Evolutionary conservation across 2,888 invertebrate species (phyloP), one percentile per base, ranked within the genome.

Genomic region (Leuctra nigra): DNA sequence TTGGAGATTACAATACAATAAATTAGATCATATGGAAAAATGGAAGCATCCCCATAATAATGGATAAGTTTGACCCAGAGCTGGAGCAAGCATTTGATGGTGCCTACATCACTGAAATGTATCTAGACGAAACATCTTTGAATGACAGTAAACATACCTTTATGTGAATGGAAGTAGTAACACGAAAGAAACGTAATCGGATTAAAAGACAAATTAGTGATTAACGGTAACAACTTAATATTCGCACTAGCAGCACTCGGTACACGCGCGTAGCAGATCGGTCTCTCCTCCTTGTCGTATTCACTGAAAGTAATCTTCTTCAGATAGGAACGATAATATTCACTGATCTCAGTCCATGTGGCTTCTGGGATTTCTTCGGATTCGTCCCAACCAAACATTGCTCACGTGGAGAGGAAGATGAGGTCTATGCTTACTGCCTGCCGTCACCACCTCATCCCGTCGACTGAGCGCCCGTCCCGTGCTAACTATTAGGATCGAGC

Each of bases 271-370:
- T 80, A 82, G 29, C 35, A 41, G 58, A 83, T 75, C 1, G 84
- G 80, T 29, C 68, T 69, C 61, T 76, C 83, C 64, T 81, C 78
- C 62, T 73, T 75, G 67, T 87, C 85, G 53, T 77, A 67, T 65
- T 81, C 82, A 38, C 86, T 86, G 63, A 84, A 79, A 13, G 84
- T 82, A 64, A 86, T 73, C 63, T 76, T 78, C 70, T 82, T 54
- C 48, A 69, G 74, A 44, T 72, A 72, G 64, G 78, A 77, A 59
- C 76, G 68, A 67, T 78, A 82, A 52, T 80, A 68, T 47, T 68
- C 72, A n/a, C 77, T 73, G 16, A 74, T 57, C 59, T 79, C 77
- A 50, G 70, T 70, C 60, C 60, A 60, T 38, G 60, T 54, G 54
- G 60, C 60, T 41, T 60, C 57, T 25, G 39, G 50, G n/a, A 46